These are phyloP conservation scores for Oxyteleia sp. DNA, from an alignment of 2,888 invertebrate genomes.

Conservation along the genomic window DNA sequence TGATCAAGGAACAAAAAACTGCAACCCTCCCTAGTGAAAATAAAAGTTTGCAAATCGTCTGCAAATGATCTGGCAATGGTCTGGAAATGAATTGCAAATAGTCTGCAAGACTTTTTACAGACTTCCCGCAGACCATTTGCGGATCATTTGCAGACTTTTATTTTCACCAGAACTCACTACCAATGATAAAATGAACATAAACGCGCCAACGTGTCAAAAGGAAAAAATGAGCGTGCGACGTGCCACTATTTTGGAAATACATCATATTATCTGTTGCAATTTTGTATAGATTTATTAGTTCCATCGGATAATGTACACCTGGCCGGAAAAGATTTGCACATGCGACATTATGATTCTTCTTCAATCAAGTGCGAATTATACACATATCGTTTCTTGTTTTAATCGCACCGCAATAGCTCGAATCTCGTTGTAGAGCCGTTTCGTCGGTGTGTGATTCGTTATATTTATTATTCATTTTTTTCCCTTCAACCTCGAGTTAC, in stretches of 20 bases:
- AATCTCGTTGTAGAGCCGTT: slow-evolving; percentile 73
- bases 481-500: slow-evolving; percentile 66
- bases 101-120: no score
- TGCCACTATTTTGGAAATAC: slow-evolving; percentile 59
- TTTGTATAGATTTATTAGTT: slow-evolving; percentile 76
- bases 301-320: slow-evolving; percentile 76
- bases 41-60: no score
- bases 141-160: no score
- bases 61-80: no score
- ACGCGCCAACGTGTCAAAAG: no score
- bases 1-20: no score
- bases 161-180: no score
- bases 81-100: no score
- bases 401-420: slow-evolving; percentile 74
- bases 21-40: no score
- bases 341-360: slow-evolving; percentile 75
- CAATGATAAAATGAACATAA: no score
- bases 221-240: slow-evolving; percentile 46
- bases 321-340: slow-evolving; percentile 79
- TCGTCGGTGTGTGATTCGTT: slow-evolving; percentile 62
- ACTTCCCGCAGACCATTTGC: no score
- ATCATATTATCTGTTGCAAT: slow-evolving; percentile 66
- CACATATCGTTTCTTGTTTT: slow-evolving; percentile 69
- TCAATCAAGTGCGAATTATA: slow-evolving; percentile 74
- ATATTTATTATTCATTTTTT: slow-evolving; percentile 46